Evolutionary conservation across 2,888 invertebrate species (phyloP).

Genomic region (Gryllus longicercus): DNA sequence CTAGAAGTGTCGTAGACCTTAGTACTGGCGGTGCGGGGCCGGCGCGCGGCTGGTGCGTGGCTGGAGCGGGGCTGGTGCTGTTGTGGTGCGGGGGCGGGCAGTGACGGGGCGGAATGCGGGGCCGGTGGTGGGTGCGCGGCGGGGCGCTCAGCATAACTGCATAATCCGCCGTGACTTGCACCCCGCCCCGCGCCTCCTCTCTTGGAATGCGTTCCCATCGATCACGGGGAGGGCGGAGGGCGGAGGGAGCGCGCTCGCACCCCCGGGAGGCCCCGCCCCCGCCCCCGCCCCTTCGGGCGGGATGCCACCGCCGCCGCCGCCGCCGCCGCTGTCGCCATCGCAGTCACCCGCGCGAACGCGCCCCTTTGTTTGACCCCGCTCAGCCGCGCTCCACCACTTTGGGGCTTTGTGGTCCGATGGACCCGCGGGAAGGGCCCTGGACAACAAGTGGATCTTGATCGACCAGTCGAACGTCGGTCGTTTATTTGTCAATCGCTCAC

Average conservation of each 20-base stretch:
- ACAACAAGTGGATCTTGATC: no score
- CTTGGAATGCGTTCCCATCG: not conserved
- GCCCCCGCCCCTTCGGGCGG: not conserved
- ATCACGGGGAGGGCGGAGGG: not conserved
- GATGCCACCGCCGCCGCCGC: not conserved
- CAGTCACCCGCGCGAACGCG: not conserved
- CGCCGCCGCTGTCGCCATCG: not conserved
- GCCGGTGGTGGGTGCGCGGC: not conserved
- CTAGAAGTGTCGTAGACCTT: no score
- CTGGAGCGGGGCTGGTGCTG: not conserved
- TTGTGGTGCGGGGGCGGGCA: not conserved
- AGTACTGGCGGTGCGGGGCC: not conserved
- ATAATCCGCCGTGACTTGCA: constrained; percentile 2
- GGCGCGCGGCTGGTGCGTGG: not conserved
- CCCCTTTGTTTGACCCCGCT: not conserved
- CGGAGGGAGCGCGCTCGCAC: not conserved
- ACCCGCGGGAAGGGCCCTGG: not conserved
- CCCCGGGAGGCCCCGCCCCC: not conserved
- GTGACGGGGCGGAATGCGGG: constrained; percentile 1
- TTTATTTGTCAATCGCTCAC: no score
- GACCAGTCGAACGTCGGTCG: no score
- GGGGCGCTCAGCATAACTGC: not conserved
- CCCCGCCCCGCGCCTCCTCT: not conserved
- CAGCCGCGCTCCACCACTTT: not conserved
- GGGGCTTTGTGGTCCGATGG: not conserved